These are phyloP conservation scores for Tyrannus savana DNA, from an alignment of 2,113 vertebrate species.

Conservation along the genomic window DNA sequence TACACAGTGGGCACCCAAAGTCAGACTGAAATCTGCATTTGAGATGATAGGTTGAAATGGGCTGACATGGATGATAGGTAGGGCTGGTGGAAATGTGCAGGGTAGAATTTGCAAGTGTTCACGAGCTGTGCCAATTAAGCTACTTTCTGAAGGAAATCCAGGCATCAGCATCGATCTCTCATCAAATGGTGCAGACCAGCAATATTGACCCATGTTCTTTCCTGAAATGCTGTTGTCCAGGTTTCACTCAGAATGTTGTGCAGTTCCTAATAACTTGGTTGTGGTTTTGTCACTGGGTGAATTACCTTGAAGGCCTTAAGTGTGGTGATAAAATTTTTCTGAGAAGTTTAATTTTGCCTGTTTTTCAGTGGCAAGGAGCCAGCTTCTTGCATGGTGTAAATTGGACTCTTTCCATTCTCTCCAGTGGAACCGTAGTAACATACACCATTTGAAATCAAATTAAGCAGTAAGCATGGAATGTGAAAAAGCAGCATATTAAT, in stretches of 20 bases:
- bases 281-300: neutral
- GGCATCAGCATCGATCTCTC: neutral
- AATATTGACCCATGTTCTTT: neutral
- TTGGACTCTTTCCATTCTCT: conserved; percentile 23
- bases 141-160: neutral
- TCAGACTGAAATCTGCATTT: neutral
- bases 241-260: neutral
- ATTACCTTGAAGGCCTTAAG: neutral
- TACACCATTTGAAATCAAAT: conserved; percentile 52
- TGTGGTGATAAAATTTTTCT: conserved; percentile 4
- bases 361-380: conserved; percentile 5
- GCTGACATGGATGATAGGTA: neutral
- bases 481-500: conserved; percentile 32
- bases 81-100: neutral
- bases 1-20: neutral
- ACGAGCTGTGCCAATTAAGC: fast-evolving
- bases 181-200: neutral
- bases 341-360: conserved; percentile 33
- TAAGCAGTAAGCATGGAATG: conserved; percentile 40
- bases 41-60: neutral
- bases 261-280: neutral
- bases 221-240: neutral
- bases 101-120: neutral
- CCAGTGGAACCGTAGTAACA: neutral
- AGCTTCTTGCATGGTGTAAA: conserved; percentile 18